Conservation (phyloP, 2,888 invertebrate genomes). For the Serripes groenlandicus region DNA sequence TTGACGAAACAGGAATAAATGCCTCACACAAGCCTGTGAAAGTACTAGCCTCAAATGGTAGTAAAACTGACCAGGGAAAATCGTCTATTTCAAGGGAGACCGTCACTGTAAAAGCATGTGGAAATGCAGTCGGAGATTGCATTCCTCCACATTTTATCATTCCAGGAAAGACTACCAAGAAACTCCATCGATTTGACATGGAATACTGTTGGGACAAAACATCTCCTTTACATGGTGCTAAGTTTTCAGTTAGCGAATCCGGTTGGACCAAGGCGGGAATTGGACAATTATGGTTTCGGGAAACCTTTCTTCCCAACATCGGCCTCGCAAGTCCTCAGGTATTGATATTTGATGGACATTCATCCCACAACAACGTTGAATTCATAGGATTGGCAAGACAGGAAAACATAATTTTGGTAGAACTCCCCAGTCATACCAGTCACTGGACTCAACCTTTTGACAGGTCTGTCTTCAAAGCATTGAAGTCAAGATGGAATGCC, state of each 20-base stretch:
- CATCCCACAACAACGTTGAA: slow-evolving; percentile 33
- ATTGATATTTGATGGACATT: slow-evolving; percentile 42
- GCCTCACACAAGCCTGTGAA: neutral
- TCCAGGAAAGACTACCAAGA: slow-evolving; percentile 26
- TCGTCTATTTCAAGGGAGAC: slow-evolving; percentile 8
- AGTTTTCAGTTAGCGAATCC: slow-evolving; percentile 23
- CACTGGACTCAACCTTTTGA: slow-evolving; percentile 56
- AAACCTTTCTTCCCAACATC: slow-evolving; percentile 39
- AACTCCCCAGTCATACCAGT: slow-evolving; percentile 44
- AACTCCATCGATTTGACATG: slow-evolving; percentile 24
- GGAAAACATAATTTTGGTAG: slow-evolving; percentile 20
- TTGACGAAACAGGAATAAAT: slow-evolving; percentile 27
- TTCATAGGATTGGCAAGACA: slow-evolving; percentile 19
- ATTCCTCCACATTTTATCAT: slow-evolving; percentile 40
- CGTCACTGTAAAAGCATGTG: slow-evolving; percentile 34
- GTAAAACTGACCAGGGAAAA: slow-evolving; percentile 25
- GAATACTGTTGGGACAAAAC: neutral
- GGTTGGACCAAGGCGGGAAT: slow-evolving; percentile 40
- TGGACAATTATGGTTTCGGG: slow-evolving; percentile 19
- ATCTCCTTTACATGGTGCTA: slow-evolving; percentile 4
- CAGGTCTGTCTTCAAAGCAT: slow-evolving; percentile 47
- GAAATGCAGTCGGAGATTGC: slow-evolving; percentile 13
- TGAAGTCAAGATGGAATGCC: slow-evolving; percentile 46
- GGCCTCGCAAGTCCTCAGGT: slow-evolving; percentile 33
- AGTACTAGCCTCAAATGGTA: slow-evolving; percentile 18